Base-by-base conservation (phyloP, 2,888 invertebrate species). In the Morpho helenor region DNA sequence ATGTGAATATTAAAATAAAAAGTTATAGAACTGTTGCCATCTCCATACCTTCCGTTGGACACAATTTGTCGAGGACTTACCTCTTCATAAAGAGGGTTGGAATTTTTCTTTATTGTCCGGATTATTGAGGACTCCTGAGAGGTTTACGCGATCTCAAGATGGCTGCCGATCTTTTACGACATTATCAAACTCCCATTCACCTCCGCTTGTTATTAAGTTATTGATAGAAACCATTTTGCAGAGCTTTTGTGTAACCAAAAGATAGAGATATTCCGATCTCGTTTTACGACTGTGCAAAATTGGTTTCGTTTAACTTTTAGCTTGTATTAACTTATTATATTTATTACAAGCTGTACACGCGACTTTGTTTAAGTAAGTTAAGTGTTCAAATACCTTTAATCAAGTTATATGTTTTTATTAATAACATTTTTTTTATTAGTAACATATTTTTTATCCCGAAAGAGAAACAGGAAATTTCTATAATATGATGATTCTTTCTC, bases 91-190 rank as follows among this genome's bases (percentile, higher is more conserved):
- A 86, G 86, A 82, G 87, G 86, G 87, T 78, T 78, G 84, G 87
- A 87, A 88, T 89, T 87, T 89, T 89, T 90, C 89, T 90, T 89
- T 89, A 90, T 88, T 86, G 89, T 89, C 80, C 74, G 86, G 89
- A 87, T 89, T 88, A 88, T 86, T 84, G 81, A 86, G 81, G 82
- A 80, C 84, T 77, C 76, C 74, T 79, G 80, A 82, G 80, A 82
- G 87, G 84, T 87, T 87, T 86, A 86, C 86, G 87, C 79, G 83
- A 82, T 82, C 79, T 80, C 83, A 79, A 87, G 85, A 88, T 84
- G 85, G 83, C 84, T 74, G 81, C 78, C 79, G 82, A 80, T 82
- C 83, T 82, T 86, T 88, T 87, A 88, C 80, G 87, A 85, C 80
- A 73, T 80, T 83, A 85, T 86, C 84, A 81, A 79, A 84, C 77